phyloP scores from a whole-genome alignment of 1,140 invertebrate genomes.

The Cherax quadricarinatus region DNA sequence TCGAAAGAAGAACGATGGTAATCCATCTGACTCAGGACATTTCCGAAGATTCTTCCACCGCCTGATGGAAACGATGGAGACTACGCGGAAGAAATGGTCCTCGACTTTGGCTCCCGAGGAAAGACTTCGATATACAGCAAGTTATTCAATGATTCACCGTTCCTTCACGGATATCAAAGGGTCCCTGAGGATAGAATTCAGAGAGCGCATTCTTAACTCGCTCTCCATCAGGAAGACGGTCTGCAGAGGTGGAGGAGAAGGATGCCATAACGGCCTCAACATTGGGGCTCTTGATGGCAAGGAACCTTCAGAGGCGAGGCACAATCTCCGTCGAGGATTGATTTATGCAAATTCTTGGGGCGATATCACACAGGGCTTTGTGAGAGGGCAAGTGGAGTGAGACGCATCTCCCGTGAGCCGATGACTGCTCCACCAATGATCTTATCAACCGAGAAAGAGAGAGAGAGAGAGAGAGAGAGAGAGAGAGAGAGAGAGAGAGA shows the following conservation, averaged over 20 bases:
- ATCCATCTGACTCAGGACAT: too few relatives aligned
- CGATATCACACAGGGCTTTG: neutral
- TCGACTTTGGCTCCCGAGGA: too few relatives aligned
- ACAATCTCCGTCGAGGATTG: conserved; percentile 13
- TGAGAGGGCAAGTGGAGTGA: neutral
- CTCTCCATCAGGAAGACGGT: neutral
- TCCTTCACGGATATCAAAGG: neutral
- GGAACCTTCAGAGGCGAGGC: neutral
- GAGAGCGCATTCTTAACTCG: neutral
- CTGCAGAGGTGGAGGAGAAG: neutral
- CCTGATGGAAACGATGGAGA: too few relatives aligned
- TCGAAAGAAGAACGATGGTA: too few relatives aligned
- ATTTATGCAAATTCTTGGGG: neutral
- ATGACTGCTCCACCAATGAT: neutral
- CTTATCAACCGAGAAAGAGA: neutral
- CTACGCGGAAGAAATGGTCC: too few relatives aligned
- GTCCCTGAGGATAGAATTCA: neutral
- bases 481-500: neutral
- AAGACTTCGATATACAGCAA: too few relatives aligned
- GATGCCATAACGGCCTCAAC: neutral
- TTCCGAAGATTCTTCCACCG: too few relatives aligned
- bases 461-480: conserved; percentile 8
- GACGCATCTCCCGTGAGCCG: neutral
- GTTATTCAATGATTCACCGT: too few relatives aligned
- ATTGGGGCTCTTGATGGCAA: neutral